phyloP scores from a whole-genome alignment of 2,797 vertebrate genomes.

The Protosalanx chinensis region DNA sequence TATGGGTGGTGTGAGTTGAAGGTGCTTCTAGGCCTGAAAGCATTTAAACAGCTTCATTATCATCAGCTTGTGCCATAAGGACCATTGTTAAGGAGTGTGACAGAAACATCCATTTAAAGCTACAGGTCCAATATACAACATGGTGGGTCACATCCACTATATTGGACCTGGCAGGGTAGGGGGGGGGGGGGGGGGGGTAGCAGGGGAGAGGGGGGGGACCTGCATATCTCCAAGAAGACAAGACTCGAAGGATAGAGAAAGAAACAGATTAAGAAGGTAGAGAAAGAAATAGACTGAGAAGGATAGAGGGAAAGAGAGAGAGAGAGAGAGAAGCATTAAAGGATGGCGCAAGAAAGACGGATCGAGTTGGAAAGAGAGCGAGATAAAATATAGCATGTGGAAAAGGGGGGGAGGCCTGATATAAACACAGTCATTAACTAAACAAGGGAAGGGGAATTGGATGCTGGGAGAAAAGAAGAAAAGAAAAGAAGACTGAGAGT shows the following conservation, averaged over 20 bases:
- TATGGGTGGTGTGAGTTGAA: not conserved
- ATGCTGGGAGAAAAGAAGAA: conserved; percentile 16
- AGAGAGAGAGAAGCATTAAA: not conserved
- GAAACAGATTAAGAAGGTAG: not conserved
- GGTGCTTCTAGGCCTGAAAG: conserved; percentile 1
- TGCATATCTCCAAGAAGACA: not conserved
- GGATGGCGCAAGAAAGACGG: not conserved
- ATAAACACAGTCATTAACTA: not conserved
- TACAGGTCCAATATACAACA: conserved; percentile 19
- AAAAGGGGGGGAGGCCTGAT: not conserved
- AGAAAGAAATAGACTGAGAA: not conserved
- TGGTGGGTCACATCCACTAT: conserved; percentile 12
- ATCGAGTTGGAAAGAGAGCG: not conserved
- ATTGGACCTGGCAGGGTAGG: conserved; percentile 22
- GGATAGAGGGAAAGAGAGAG: not conserved
- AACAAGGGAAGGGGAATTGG: not conserved
- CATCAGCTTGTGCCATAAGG: conserved; percentile 11
- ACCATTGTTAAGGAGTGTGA: conserved; percentile 20
- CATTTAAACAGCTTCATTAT: conserved; percentile 15
- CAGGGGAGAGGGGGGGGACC: not conserved
- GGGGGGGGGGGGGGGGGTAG: not conserved
- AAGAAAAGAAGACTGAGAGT: conserved; percentile 44
- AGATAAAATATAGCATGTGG: not conserved
- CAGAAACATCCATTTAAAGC: conserved; percentile 11
- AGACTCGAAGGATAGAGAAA: not conserved